Conservation (phyloP, 2,797 vertebrate species). For the Ammospiza maritima region DNA sequence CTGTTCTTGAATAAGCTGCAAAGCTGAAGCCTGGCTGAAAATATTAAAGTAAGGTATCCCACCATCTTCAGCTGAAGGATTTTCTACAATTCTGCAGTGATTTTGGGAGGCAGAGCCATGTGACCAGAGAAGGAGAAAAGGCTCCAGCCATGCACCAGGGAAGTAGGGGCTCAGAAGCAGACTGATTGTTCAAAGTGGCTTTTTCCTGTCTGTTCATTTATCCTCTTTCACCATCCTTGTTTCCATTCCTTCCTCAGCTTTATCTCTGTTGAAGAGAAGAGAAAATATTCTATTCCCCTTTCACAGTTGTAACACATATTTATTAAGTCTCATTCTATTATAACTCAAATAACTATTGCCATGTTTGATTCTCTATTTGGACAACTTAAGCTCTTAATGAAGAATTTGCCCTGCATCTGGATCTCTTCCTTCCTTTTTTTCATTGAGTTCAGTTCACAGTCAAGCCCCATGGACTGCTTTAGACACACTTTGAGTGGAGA, state of each 20-base stretch:
- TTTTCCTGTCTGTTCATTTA: background rate
- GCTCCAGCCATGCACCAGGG: background rate
- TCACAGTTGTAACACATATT: background rate
- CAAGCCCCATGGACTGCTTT: background rate
- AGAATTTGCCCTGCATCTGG: background rate
- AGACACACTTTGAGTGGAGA: background rate
- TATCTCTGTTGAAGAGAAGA: background rate
- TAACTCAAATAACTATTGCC: background rate
- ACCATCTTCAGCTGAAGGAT: background rate
- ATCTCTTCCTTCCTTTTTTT: background rate
- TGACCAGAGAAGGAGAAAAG: background rate
- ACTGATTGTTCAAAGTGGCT: background rate
- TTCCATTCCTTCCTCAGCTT: background rate
- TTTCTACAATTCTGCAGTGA: background rate
- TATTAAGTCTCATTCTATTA: background rate
- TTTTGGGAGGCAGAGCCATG: fast-evolving
- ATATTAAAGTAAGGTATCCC: background rate
- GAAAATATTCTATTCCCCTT: background rate
- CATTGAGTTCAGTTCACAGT: fast-evolving
- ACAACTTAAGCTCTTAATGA: background rate
- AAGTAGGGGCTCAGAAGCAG: background rate
- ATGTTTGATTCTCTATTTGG: background rate
- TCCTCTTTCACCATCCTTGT: background rate
- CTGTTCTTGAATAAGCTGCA: background rate
- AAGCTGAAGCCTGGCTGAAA: background rate